Evolutionary conservation across 1,140 invertebrate species (phyloP).

Genomic region (Hyphantria cunea): DNA sequence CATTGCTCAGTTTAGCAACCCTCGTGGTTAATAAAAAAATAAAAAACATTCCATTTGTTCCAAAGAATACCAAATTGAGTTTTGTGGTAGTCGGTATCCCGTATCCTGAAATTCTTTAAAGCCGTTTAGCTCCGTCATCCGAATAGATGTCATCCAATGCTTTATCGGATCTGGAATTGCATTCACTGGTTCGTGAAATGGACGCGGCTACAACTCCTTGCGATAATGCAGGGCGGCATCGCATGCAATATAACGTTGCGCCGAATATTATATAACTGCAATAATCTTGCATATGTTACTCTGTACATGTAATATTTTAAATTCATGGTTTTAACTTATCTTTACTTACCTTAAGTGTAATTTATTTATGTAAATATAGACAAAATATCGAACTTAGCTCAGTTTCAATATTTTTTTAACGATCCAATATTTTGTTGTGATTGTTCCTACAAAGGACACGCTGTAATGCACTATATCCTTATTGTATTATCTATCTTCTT

Average conservation of each 20-base stretch:
- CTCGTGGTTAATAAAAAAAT: no score
- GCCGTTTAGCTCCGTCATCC: conserved; percentile 21
- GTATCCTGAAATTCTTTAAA: conserved; percentile 15
- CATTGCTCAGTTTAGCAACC: background rate
- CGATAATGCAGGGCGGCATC: background rate
- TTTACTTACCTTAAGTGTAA: background rate
- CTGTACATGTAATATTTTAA: background rate
- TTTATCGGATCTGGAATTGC: conserved; percentile 33
- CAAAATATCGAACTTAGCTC: background rate
- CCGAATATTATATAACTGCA: background rate
- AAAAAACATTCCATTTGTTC: no score
- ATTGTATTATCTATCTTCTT: no score
- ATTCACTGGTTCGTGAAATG: conserved; percentile 35
- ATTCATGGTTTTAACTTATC: background rate
- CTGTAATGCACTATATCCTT: no score
- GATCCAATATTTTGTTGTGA: no score
- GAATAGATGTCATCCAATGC: conserved; percentile 13
- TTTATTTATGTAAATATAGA: background rate
- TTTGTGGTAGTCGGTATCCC: background rate
- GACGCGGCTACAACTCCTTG: conserved; percentile 6
- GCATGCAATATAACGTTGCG: background rate
- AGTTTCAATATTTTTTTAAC: no score
- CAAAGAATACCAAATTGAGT: background rate
- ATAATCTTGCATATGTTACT: background rate
- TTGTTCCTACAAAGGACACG: no score